Evolutionary conservation across 2,888 invertebrate genomes (phyloP).

Genomic region (Herminia tarsipennalis): DNA sequence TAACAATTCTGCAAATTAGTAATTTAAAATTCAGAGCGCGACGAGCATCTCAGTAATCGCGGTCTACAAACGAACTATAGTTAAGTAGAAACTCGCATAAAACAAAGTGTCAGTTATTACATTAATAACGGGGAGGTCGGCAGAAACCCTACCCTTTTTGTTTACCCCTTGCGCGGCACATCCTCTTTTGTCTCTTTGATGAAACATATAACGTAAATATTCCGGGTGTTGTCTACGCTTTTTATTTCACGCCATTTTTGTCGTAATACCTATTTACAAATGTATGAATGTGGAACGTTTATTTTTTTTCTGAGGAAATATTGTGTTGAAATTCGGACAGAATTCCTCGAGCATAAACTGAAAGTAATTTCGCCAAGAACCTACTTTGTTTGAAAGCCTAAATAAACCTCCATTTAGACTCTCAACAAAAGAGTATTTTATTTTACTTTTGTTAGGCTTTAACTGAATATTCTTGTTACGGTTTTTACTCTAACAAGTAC

Average conservation of each 20-base stretch:
- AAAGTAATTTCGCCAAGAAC: conserved; percentile 4
- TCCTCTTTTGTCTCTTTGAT: conserved; percentile 61
- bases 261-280: conserved; percentile 53
- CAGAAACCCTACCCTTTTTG: conserved; percentile 76
- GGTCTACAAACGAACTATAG: conserved; percentile 62
- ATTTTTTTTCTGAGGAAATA: conserved; percentile 27
- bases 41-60: conserved; percentile 33
- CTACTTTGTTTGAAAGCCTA: conserved; percentile 9
- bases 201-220: conserved; percentile 54
- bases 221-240: conserved; percentile 49
- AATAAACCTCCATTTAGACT: conserved; percentile 6
- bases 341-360: conserved; percentile 4
- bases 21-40: conserved; percentile 56
- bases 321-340: conserved; percentile 16
- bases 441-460: background rate
- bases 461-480: background rate
- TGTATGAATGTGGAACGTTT: conserved; percentile 46
- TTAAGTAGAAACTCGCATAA: conserved; percentile 77
- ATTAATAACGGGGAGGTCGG: conserved; percentile 79
- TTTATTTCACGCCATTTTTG: conserved; percentile 53
- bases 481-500: conserved; percentile 3
- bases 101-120: conserved; percentile 84
- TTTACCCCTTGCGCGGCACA: conserved; percentile 65
- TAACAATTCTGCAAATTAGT: conserved; percentile 48
- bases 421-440: background rate